Evolutionary conservation across 2,797 vertebrate genomes (phyloP).

Genomic region (Geotrypetes seraphini): DNA sequence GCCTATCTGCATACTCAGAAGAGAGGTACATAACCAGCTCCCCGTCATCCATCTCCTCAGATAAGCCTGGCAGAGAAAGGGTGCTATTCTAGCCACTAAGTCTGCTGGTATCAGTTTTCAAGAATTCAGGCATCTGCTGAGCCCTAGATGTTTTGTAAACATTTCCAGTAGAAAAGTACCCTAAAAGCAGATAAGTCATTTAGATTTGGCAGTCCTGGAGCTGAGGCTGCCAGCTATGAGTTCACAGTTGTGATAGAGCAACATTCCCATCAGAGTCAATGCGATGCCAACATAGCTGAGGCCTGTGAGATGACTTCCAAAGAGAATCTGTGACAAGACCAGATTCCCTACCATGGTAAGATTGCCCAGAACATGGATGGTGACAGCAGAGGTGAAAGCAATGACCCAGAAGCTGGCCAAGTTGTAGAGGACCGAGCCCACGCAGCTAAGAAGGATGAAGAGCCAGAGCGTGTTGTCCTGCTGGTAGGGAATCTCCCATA

Average conservation of each 20-base stretch:
- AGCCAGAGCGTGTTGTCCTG: slow-evolving; percentile 73
- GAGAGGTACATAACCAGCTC: too few relatives aligned
- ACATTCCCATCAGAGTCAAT: slow-evolving; percentile 78
- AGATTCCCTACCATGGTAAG: slow-evolving; percentile 87
- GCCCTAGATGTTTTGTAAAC: neutral
- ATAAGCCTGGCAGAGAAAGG: too few relatives aligned
- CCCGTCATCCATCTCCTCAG: too few relatives aligned
- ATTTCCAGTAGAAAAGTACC: neutral
- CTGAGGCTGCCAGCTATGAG: slow-evolving; percentile 62
- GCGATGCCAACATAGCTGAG: slow-evolving; percentile 78
- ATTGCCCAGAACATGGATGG: slow-evolving; percentile 90
- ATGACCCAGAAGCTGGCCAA: slow-evolving; percentile 87
- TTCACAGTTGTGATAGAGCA: slow-evolving; percentile 88
- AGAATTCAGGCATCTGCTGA: too few relatives aligned
- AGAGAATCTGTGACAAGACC: slow-evolving; percentile 78
- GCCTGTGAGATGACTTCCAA: slow-evolving; percentile 68
- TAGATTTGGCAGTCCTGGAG: slow-evolving; percentile 4
- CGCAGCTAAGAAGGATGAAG: slow-evolving; percentile 87
- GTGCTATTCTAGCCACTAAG: too few relatives aligned
- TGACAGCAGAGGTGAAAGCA: slow-evolving; percentile 90
- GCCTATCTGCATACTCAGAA: too few relatives aligned
- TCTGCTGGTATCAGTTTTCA: too few relatives aligned
- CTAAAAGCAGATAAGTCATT: slow-evolving; percentile 2
- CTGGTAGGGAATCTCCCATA: slow-evolving; percentile 58
- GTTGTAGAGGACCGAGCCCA: slow-evolving; percentile 92